Evolutionary conservation across 1,140 invertebrate genomes (phyloP).

Genomic region (fruit fly (Drosophila melanogaster)): DNA sequence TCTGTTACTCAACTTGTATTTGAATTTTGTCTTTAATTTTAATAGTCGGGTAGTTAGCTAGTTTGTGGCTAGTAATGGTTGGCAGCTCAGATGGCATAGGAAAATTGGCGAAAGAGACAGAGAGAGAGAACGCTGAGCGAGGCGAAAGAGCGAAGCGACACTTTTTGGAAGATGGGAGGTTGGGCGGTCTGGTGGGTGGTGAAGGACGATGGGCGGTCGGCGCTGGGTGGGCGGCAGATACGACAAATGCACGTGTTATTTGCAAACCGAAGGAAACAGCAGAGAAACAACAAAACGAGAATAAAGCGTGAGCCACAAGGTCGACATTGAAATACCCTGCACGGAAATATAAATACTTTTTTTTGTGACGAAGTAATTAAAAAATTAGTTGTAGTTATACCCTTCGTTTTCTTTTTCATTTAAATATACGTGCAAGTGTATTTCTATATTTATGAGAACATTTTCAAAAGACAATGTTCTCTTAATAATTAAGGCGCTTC

Average conservation of each 20-base stretch:
- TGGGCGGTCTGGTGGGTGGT: background rate
- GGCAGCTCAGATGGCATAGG: slow-evolving; percentile 12
- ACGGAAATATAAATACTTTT: too few relatives aligned
- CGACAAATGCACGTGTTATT: slow-evolving; percentile 77
- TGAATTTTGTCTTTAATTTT: too few relatives aligned
- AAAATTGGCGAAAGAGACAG: slow-evolving; percentile 8
- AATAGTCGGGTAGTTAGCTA: background rate
- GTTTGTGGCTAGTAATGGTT: background rate
- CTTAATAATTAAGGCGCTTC: slow-evolving; percentile 24
- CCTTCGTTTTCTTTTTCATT: background rate
- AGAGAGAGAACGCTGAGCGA: background rate
- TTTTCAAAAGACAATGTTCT: slow-evolving; percentile 6
- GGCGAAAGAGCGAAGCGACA: slow-evolving; percentile 15
- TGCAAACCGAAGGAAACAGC: slow-evolving; percentile 48
- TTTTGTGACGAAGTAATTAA: too few relatives aligned
- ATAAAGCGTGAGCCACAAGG: slow-evolving; percentile 28
- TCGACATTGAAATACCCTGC: background rate
- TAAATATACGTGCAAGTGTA: background rate
- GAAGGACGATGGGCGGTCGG: slow-evolving; percentile 12
- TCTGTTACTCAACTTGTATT: too few relatives aligned
- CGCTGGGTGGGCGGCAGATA: slow-evolving; percentile 14
- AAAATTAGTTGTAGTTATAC: too few relatives aligned
- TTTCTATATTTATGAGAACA: background rate
- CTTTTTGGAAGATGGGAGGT: slow-evolving; percentile 1
- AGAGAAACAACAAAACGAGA: slow-evolving; percentile 51